Conservation (phyloP, 2,113 vertebrate species). For the Sander lucioperca region DNA sequence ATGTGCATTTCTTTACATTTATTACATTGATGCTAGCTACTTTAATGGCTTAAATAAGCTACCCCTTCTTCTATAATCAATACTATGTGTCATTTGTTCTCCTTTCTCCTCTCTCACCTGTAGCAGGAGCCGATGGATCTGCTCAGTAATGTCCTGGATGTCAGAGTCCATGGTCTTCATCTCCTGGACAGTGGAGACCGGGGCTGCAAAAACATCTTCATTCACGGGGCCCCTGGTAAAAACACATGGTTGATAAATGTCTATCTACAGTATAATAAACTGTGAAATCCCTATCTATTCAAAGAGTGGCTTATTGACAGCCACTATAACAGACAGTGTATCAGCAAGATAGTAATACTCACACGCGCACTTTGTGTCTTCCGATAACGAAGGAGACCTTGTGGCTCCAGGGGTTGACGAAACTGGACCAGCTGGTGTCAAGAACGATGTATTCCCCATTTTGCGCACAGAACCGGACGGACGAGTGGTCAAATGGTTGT, state of each 20-base stretch:
- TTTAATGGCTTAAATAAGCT: background rate
- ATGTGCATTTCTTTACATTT: background rate
- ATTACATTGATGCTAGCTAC: too few species aligned
- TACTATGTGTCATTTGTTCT: background rate
- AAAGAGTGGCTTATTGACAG: background rate
- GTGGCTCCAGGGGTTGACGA: constrained; percentile 96
- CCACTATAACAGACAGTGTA: too few species aligned
- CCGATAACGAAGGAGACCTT: constrained; percentile 97
- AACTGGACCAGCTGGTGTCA: constrained; percentile 98
- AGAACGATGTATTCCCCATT: constrained; percentile 95
- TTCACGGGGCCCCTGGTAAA: constrained; percentile 92
- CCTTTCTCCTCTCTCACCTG: constrained; percentile 84
- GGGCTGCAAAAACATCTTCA: constrained; percentile 92
- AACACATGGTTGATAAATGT: background rate
- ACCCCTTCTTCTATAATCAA: background rate
- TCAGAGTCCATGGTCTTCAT: constrained; percentile 86
- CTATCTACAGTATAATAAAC: background rate
- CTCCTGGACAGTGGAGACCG: constrained; percentile 68
- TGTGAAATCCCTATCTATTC: background rate
- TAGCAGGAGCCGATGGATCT: constrained; percentile 92
- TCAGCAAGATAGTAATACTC: constrained; percentile 72
- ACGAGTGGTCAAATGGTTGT: constrained; percentile 95
- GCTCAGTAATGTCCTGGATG: constrained; percentile 92
- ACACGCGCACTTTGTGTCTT: constrained; percentile 96
- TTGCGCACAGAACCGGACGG: constrained; percentile 91